Evolutionary conservation across 2,113 vertebrate genomes (phyloP).

Genomic region (Saimiri boliviensis): DNA sequence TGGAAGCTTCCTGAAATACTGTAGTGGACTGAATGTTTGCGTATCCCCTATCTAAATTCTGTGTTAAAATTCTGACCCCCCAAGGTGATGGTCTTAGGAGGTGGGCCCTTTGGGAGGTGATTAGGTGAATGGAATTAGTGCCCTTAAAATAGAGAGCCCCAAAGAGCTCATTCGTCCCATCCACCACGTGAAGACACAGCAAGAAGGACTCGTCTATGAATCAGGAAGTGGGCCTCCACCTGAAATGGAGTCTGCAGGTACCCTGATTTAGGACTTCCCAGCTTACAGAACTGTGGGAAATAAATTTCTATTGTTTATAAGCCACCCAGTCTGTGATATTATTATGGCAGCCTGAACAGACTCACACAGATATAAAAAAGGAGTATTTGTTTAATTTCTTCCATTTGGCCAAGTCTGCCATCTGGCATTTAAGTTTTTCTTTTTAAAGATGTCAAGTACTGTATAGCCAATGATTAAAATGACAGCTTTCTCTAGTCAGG

Average conservation of each 20-base stretch:
- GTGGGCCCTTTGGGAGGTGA: background rate
- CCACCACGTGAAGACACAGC: background rate
- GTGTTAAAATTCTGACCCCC: background rate
- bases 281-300: background rate
- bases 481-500: slow-evolving; percentile 71
- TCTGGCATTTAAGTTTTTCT: slow-evolving; percentile 78
- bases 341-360: background rate
- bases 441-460: slow-evolving; percentile 82
- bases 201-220: background rate
- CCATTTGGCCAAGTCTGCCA: slow-evolving; percentile 82
- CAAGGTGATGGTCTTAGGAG: background rate
- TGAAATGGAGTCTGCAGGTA: background rate
- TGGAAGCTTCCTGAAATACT: slow-evolving; percentile 70
- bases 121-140: background rate
- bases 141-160: background rate
- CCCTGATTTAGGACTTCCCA: background rate
- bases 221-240: background rate
- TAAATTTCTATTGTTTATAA: background rate
- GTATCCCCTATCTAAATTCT: background rate
- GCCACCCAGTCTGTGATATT: background rate
- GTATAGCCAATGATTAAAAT: slow-evolving; percentile 86
- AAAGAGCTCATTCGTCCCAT: background rate
- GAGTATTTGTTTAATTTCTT: slow-evolving; percentile 78
- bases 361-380: background rate
- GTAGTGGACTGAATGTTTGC: background rate